These are phyloP conservation scores for Pollenia labialis DNA, from an alignment of 2,888 invertebrate genomes.

Conservation along the genomic window DNA sequence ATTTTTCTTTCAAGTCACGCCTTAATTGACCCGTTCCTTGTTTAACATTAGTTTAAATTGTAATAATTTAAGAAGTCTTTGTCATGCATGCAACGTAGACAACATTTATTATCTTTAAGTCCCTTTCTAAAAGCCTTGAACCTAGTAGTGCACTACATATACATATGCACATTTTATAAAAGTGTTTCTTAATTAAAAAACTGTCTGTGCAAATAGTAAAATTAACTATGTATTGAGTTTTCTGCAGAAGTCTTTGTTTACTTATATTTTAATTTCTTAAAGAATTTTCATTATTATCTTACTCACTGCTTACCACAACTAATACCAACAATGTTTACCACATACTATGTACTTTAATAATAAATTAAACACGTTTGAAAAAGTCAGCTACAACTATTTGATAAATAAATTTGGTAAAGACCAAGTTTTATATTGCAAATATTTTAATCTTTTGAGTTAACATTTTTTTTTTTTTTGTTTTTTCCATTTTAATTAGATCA, in stretches of 20 bases:
- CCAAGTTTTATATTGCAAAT: too few relatives aligned
- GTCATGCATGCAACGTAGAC: background rate
- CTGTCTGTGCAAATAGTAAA: background rate
- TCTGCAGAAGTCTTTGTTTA: background rate
- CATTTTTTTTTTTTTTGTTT: too few relatives aligned
- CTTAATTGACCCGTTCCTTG: slow-evolving; percentile 52
- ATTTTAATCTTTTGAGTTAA: too few relatives aligned
- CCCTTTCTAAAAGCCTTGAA: slow-evolving; percentile 67
- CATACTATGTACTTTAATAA: too few relatives aligned
- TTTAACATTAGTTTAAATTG: background rate
- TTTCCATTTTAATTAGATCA: too few relatives aligned
- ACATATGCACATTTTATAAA: background rate
- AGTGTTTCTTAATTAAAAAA: background rate
- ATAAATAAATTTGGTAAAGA: background rate
- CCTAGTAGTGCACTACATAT: background rate
- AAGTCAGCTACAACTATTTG: background rate
- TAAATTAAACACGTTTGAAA: too few relatives aligned
- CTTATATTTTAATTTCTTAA: background rate
- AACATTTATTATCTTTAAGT: slow-evolving; percentile 41
- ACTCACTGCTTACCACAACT: background rate
- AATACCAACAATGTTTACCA: too few relatives aligned
- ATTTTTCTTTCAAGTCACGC: slow-evolving; percentile 62
- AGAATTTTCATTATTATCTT: slow-evolving; percentile 11
- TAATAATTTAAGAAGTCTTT: slow-evolving; percentile 16
- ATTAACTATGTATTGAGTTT: background rate